phyloP scores from a whole-genome alignment of 1,140 invertebrate genomes.

The Drosophila truncata region DNA sequence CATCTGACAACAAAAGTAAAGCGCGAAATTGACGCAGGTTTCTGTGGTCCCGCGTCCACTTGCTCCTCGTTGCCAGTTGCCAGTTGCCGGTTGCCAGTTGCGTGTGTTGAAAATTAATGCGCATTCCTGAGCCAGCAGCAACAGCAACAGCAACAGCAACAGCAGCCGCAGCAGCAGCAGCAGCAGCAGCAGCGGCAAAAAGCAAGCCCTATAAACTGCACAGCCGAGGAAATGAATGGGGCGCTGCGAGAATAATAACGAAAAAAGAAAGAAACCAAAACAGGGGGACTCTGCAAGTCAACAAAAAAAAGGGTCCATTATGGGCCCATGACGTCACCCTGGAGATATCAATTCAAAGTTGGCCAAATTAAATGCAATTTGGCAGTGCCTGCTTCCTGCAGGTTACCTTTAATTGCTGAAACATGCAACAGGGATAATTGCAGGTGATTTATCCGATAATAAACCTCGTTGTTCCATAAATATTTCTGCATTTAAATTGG shows the following conservation, averaged over 20 bases:
- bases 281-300: neutral
- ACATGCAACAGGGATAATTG: neutral
- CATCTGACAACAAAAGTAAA: conserved; percentile 84
- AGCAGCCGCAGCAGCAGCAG: conserved; percentile 10
- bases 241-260: conserved; percentile 28
- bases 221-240: conserved; percentile 33
- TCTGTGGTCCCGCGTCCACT: conserved; percentile 39
- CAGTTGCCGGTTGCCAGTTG: conserved; percentile 17
- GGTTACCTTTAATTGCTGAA: conserved; percentile 1
- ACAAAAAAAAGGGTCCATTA: conserved; percentile 6
- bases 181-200: conserved; percentile 14
- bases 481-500: neutral
- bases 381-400: neutral
- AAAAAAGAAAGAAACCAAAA: neutral
- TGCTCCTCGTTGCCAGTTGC: conserved; percentile 18
- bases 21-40: conserved; percentile 83
- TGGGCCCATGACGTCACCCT: neutral
- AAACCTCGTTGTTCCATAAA: neutral
- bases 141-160: conserved; percentile 9
- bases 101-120: conserved; percentile 56
- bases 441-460: neutral
- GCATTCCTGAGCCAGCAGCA: conserved; percentile 39
- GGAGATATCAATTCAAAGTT: conserved; percentile 16
- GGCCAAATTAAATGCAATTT: conserved; percentile 21
- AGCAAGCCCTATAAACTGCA: conserved; percentile 13